Evolutionary conservation across 2,888 invertebrate genomes (phyloP), one percentile per base, ranked within the genome.

Genomic region (Drosophila imparisetae): DNA sequence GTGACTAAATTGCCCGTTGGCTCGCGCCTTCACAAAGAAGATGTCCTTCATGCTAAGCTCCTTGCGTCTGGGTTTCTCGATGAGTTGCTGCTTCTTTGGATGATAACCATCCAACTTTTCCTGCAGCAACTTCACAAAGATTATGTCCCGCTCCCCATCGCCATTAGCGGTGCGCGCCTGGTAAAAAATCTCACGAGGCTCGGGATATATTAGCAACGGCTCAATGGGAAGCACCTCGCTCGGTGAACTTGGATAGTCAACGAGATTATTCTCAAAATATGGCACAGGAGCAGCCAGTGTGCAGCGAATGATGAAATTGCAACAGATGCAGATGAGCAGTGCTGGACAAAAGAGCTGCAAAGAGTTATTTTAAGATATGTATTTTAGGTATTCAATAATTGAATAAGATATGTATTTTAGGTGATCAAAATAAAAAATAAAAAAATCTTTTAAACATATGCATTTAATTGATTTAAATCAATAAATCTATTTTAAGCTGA

Each of bases 1-100:
- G 58, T 91, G 83, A 64, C 91, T 92, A 58, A 92, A 92, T n/a
- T 91, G 90, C 0, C 92, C 92, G 58, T 92, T 92, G 36, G 85
- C 71, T 1, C 82, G 67, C 4, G 91, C 89, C 58, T 92, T 92
- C 4, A 92, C 92, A 70, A 86, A 91, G 78, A 92, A 92, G n/a
- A 92, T 91, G 53, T 92, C 90, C 69, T 91, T 91, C 36, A 85
- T 63, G 27, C 71, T 72, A 1, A 82, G 60, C 21, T 90, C 84
- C 62, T 83, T 84, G 27, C 66, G 72, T 0, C 63, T 64, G 3
- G 69, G 34, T 18, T 78, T 79, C 40, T 82, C 61, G 18, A 75
- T 55, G 0, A 80, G 66, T n/a, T 74, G 68, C 4, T 78, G 76
- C 36, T 82, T 83, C 64, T 83, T 87, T 21, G 92, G 92, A 0